phyloP scores from a whole-genome alignment of 92 coral and sea anemone species.

The Porites rus region DNA sequence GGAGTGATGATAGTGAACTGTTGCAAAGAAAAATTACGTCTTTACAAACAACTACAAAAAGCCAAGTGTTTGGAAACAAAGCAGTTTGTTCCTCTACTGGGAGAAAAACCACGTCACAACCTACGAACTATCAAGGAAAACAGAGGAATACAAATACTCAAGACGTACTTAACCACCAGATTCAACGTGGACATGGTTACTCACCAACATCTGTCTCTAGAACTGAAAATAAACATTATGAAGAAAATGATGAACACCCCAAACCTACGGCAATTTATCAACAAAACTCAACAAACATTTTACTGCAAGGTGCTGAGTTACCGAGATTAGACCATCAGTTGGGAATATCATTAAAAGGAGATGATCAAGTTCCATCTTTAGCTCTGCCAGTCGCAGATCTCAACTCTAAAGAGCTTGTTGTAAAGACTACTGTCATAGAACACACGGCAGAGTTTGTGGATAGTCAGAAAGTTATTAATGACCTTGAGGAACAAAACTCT shows the following conservation, averaged over 20 bases:
- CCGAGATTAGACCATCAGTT: constrained; percentile 11
- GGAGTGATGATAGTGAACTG: constrained; percentile 5
- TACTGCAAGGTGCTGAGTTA: constrained; percentile 37
- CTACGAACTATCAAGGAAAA: neutral
- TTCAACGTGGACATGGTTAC: neutral
- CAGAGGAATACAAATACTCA: neutral
- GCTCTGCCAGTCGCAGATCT: constrained; percentile 23
- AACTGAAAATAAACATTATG: neutral
- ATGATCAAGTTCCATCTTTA: constrained; percentile 18
- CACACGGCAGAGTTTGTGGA: constrained; percentile 76
- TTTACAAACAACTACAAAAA: neutral
- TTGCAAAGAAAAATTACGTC: neutral
- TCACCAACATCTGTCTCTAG: neutral
- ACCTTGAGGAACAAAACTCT: constrained; percentile 83
- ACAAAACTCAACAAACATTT: constrained; percentile 32
- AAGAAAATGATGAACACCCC: neutral
- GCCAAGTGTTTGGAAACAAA: neutral
- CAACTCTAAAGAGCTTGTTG: constrained; percentile 15
- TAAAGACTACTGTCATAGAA: constrained; percentile 62
- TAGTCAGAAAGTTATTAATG: constrained; percentile 65
- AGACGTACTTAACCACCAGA: neutral
- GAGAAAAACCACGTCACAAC: neutral
- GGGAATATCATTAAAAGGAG: neutral
- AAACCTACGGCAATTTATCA: neutral
- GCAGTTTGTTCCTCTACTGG: neutral